Conservation (phyloP, 2,113 vertebrate species). For the Forbesichthys agassizii region DNA sequence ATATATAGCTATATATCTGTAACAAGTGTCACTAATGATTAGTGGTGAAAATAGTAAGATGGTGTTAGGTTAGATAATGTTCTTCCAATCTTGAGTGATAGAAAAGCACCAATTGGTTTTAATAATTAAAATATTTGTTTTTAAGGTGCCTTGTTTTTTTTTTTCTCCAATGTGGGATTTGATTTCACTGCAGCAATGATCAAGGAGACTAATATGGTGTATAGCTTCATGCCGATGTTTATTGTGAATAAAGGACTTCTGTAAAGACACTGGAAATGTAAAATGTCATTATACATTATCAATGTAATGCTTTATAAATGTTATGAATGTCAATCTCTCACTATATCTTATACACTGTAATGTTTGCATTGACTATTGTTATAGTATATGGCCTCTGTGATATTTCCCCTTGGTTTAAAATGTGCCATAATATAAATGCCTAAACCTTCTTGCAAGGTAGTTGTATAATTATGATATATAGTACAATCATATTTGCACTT, state of each 20-base stretch:
- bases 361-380: slow-evolving; percentile 77
- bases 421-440: slow-evolving; percentile 76
- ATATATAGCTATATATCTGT: slow-evolving; percentile 75
- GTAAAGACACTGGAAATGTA: slow-evolving; percentile 65
- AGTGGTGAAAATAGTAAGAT: slow-evolving; percentile 61
- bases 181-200: slow-evolving; percentile 40
- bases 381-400: slow-evolving; percentile 72
- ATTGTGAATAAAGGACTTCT: slow-evolving; percentile 61
- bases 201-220: slow-evolving; percentile 41
- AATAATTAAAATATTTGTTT: too few relatives aligned
- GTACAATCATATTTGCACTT: slow-evolving; percentile 68
- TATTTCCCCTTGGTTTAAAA: slow-evolving; percentile 74
- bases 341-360: slow-evolving; percentile 71
- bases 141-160: slow-evolving; percentile 33
- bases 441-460: slow-evolving; percentile 69
- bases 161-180: slow-evolving; percentile 37
- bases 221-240: slow-evolving; percentile 51
- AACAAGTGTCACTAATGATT: slow-evolving; percentile 69
- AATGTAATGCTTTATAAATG: slow-evolving; percentile 79
- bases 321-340: slow-evolving; percentile 70
- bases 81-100: slow-evolving; percentile 46
- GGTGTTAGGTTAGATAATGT: slow-evolving; percentile 58
- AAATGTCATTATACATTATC: slow-evolving; percentile 69
- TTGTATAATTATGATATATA: slow-evolving; percentile 64
- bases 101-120: slow-evolving; percentile 27